Evolutionary conservation across 2,888 invertebrate genomes (phyloP).

Genomic region (Augochlorella aurata): DNA sequence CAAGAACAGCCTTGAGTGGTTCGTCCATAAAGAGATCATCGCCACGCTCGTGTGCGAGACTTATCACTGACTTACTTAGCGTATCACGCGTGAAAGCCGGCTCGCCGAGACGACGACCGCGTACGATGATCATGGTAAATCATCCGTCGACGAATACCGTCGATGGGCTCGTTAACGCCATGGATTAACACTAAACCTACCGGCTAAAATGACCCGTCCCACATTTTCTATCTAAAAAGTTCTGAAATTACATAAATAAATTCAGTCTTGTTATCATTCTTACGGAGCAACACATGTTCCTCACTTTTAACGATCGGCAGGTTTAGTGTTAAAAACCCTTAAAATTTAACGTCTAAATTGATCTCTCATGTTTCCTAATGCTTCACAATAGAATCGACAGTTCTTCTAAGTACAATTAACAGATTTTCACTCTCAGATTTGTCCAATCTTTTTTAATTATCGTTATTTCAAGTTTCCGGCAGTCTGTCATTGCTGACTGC

Average conservation of each 20-base stretch:
- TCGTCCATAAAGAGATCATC: constrained; percentile 49
- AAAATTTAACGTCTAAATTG: too few relatives aligned
- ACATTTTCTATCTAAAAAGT: too few relatives aligned
- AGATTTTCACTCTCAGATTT: not conserved
- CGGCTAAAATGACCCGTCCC: not conserved
- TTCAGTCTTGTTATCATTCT: too few relatives aligned
- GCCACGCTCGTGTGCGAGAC: constrained; percentile 29
- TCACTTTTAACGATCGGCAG: too few relatives aligned
- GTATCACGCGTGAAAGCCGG: constrained; percentile 41
- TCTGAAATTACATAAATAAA: too few relatives aligned
- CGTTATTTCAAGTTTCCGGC: not conserved
- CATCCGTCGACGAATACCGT: not conserved
- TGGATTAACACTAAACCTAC: not conserved
- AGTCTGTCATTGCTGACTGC: too few relatives aligned
- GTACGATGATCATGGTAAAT: constrained; percentile 10
- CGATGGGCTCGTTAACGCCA: not conserved
- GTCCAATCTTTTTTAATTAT: not conserved
- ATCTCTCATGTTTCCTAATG: not conserved
- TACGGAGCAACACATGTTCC: too few relatives aligned
- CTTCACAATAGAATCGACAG: not conserved
- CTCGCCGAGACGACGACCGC: constrained; percentile 21
- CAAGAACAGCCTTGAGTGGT: constrained; percentile 72
- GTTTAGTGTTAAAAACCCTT: too few relatives aligned
- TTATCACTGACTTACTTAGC: constrained; percentile 37
- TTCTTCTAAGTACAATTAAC: not conserved